Base-by-base conservation (phyloP, 2,888 invertebrate genomes). In the Latrodectus elegans region DNA sequence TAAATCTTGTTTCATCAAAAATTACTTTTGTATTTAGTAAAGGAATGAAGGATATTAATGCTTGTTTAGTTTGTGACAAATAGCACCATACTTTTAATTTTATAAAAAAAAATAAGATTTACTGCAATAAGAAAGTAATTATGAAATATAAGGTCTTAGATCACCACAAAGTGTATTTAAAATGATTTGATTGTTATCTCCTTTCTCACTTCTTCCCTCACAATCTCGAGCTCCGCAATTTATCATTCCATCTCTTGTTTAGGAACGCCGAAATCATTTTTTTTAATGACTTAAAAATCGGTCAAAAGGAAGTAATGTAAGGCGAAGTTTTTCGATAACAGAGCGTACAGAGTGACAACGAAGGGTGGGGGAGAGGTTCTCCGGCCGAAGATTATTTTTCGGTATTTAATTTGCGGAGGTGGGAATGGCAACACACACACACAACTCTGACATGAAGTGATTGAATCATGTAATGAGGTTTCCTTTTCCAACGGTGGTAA, bases 381-480 rank as follows among this genome's bases (percentile, higher is more conserved):
- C 55, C 22, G 64, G 64, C 51, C 17, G 53, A 53, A 72, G 81
- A 81, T 73, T 73, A 81, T 81, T 81, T 72, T 65, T 72, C 73
- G 51, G 65, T 52, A 73, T 81, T 74, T 81, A 81, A 81, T 81
- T 81, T 81, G 81, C 74, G 81, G 81, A 81, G 81, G 81, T 73
- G 81, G 81, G 73, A 81, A 74, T 72, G 79, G 78, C 78, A 78
- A 78, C 78, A 38, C 38, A 38, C 38, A 38, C 38, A 38, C 38
- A 38, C 38, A 70, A 53, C 14, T 55, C 49, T 78, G 78, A 78
- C 78, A 70, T 51, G 60, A 60, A 70, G 38, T 65, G 81, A 81
- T 81, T 53, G 81, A 55, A 81, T 81, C 81, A 67, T 65, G 81
- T 81, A 81, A 81, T 81, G 81, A 81, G 81, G 65, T 81, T 81